Conservation (phyloP, 1,140 invertebrate species). For the Belonocnema kinseyi region DNA sequence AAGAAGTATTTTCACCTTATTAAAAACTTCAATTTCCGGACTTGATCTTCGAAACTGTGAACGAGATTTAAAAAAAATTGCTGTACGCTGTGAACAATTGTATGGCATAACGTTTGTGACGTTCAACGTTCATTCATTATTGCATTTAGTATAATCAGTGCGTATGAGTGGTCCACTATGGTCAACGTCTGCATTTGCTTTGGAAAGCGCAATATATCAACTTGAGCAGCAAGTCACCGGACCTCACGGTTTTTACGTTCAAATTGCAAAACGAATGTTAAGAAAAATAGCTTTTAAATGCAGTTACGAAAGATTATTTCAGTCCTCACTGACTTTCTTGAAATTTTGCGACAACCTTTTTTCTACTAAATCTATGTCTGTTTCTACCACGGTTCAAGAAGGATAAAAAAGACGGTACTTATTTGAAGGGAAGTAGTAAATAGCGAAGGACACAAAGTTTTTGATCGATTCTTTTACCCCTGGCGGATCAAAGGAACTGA, state of each 20-base stretch:
- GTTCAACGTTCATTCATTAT: constrained; percentile 32
- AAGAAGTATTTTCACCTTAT: not conserved
- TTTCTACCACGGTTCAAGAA: not conserved
- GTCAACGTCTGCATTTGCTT: constrained; percentile 15
- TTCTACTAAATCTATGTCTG: not conserved
- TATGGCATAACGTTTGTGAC: constrained; percentile 37
- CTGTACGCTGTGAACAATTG: constrained; percentile 15
- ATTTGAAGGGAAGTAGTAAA: not conserved
- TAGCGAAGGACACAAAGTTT: not conserved
- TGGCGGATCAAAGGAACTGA: too few species aligned
- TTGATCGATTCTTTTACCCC: not conserved
- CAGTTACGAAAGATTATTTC: not conserved
- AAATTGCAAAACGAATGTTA: constrained; percentile 37
- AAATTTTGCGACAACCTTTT: not conserved
- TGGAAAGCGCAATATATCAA: constrained; percentile 36
- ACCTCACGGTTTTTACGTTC: constrained; percentile 38
- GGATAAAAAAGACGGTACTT: not conserved
- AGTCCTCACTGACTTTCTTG: not conserved
- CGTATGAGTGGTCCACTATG: constrained; percentile 22
- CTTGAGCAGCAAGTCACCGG: constrained; percentile 41
- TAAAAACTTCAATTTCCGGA: constrained; percentile 27
- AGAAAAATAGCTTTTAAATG: not conserved
- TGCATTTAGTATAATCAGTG: constrained; percentile 6
- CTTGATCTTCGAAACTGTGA: constrained; percentile 14
- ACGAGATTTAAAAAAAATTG: constrained; percentile 29